Percentiles rank a stretch among this genome's conserved stretches.
Evolutionary conservation across 2,113 vertebrate species (phyloP).

Genomic region (Crypturellus undulatus): DNA sequence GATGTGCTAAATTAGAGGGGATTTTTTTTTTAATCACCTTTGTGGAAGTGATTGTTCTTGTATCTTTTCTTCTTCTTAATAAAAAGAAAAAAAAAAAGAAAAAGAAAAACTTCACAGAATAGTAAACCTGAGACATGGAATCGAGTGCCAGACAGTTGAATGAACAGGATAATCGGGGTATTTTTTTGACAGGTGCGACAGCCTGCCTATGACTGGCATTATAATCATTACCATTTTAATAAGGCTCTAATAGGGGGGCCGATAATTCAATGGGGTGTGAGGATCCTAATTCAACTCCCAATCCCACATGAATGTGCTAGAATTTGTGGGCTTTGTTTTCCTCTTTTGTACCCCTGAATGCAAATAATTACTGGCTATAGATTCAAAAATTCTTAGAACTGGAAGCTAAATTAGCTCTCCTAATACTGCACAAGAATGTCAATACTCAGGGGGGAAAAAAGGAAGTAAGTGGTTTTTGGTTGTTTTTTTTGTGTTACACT

Average conservation of each 20-base stretch:
- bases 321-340: slow-evolving; percentile 87
- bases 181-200: slow-evolving; percentile 87
- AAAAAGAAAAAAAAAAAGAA: not conserved
- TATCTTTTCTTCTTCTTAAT: slow-evolving; percentile 70
- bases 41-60: slow-evolving; percentile 69
- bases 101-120: slow-evolving; percentile 75
- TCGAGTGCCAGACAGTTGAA: slow-evolving; percentile 83
- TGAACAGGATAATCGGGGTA: slow-evolving; percentile 84
- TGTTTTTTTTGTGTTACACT: slow-evolving; percentile 76
- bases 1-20: slow-evolving; percentile 33
- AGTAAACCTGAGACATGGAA: slow-evolving; percentile 83
- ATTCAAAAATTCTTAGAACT: slow-evolving; percentile 88
- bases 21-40: slow-evolving; percentile 46
- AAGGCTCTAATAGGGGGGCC: slow-evolving; percentile 86
- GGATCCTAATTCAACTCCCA: slow-evolving; percentile 86
- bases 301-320: slow-evolving; percentile 88
- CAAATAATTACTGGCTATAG: slow-evolving; percentile 89
- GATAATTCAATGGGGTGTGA: slow-evolving; percentile 87
- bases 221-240: slow-evolving; percentile 89
- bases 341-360: slow-evolving; percentile 87
- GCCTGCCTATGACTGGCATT: slow-evolving; percentile 83
- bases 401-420: slow-evolving; percentile 87
- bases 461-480: slow-evolving; percentile 81
- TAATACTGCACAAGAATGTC: slow-evolving; percentile 88
- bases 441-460: slow-evolving; percentile 79